These are phyloP conservation scores for Osmerus mordax DNA, from an alignment of 2,113 vertebrate species.

Conservation along the genomic window DNA sequence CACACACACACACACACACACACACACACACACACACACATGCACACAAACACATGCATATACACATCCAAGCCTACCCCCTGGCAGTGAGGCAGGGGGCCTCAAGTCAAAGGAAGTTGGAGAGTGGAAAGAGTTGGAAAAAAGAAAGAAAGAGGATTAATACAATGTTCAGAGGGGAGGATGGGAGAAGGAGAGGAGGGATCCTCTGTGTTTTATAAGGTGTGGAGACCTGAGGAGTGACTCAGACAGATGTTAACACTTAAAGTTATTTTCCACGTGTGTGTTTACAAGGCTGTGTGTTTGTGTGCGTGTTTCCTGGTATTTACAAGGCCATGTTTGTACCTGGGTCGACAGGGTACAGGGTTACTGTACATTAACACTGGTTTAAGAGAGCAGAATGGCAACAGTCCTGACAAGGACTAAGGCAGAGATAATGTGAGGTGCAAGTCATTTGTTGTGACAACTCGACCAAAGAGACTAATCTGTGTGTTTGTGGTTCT, in stretches of 20 bases:
- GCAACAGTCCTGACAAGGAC: too few relatives aligned
- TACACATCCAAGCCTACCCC: constrained; percentile 18
- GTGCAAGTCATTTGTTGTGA: constrained; percentile 37
- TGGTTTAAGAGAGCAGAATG: neutral
- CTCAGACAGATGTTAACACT: neutral
- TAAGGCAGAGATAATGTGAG: neutral
- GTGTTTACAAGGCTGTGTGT: too few relatives aligned
- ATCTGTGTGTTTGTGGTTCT: constrained; percentile 33
- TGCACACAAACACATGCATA: neutral
- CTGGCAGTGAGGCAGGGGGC: constrained; percentile 3
- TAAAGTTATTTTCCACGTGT: neutral
- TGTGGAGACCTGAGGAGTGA: neutral
- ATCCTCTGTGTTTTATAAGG: neutral
- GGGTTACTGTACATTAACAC: neutral
- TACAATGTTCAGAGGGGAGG: neutral
- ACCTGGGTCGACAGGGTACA: neutral
- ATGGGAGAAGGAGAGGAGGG: neutral
- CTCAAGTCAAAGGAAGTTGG: neutral
- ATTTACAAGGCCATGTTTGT: neutral
- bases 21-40: neutral
- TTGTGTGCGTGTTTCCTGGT: neutral
- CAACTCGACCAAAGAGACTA: constrained; percentile 34
- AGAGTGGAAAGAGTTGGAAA: neutral
- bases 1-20: constrained; percentile 6
- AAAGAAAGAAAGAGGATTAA: neutral